phyloP scores from a whole-genome alignment of 1,140 invertebrate species.

The Drosophila pruinosa region DNA sequence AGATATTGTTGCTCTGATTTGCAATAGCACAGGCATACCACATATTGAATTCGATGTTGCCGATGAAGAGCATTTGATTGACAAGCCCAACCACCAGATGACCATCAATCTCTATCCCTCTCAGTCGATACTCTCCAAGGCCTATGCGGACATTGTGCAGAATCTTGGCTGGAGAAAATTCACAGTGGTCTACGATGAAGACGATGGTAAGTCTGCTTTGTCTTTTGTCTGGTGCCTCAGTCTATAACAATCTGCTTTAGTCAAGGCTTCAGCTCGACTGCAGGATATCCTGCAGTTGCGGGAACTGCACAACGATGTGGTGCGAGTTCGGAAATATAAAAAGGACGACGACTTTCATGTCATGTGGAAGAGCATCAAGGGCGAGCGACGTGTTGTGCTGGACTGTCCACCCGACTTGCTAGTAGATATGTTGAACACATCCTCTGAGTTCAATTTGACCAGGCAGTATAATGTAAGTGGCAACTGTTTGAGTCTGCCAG shows the following conservation, averaged over 20 bases:
- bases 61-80: conserved; percentile 83
- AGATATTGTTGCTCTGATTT: conserved; percentile 86
- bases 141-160: conserved; percentile 88
- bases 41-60: conserved; percentile 86
- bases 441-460: conserved; percentile 54
- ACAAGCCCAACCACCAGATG: conserved; percentile 82
- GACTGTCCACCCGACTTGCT: conserved; percentile 87
- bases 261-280: conserved; percentile 51
- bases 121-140: conserved; percentile 87
- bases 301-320: conserved; percentile 70
- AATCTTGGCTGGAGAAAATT: conserved; percentile 91
- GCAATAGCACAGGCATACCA: conserved; percentile 88
- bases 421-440: conserved; percentile 82
- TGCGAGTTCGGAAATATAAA: conserved; percentile 85
- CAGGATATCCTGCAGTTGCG: conserved; percentile 73
- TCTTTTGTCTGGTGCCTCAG: not conserved
- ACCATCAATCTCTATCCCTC: conserved; percentile 90
- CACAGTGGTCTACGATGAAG: conserved; percentile 91
- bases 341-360: conserved; percentile 83
- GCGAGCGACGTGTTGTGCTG: conserved; percentile 88
- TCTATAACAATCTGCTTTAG: not conserved
- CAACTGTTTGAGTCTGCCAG: not conserved
- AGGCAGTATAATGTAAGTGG: conserved; percentile 66
- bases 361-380: conserved; percentile 88
- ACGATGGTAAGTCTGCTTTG: conserved; percentile 84